These are phyloP conservation scores for Phragmatobia fuliginosa DNA, from an alignment of 2,888 invertebrate species.

Conservation along the genomic window DNA sequence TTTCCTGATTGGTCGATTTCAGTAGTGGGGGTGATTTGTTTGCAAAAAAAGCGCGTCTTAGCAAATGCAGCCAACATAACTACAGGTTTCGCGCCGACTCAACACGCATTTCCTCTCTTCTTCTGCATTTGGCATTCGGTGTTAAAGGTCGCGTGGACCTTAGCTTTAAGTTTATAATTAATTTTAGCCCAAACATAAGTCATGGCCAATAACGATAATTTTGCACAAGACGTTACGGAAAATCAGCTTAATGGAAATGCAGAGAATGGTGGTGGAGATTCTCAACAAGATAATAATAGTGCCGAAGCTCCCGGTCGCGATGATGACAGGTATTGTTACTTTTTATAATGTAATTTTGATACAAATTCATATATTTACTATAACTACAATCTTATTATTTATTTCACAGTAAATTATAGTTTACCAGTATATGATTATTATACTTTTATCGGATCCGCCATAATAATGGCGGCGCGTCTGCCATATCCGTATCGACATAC, in stretches of 20 bases:
- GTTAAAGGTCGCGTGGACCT: conserved; percentile 84
- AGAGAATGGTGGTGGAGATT: conserved; percentile 90
- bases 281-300: conserved; percentile 90
- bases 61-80: conserved; percentile 64
- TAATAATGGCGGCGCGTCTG: conserved; percentile 84
- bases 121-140: conserved; percentile 85
- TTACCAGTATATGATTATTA: conserved; percentile 64
- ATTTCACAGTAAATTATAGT: conserved; percentile 33
- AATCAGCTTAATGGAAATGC: conserved; percentile 88
- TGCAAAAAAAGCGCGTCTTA: conserved; percentile 66
- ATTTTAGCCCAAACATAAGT: conserved; percentile 86
- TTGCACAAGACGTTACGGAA: conserved; percentile 91
- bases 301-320: conserved; percentile 92
- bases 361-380: conserved; percentile 22
- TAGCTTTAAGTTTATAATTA: conserved; percentile 81
- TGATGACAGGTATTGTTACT: conserved; percentile 90
- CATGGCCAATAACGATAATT: conserved; percentile 93
- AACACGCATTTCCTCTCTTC: conserved; percentile 73
- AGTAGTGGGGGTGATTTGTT: conserved; percentile 51
- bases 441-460: conserved; percentile 65
- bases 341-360: conserved; percentile 39
- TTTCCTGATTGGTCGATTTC: conserved; percentile 65
- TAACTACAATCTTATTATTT: conserved; percentile 37
- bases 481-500: conserved; percentile 73
- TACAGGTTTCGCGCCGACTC: conserved; percentile 74